Evolutionary conservation across 2,888 invertebrate genomes (phyloP), one percentile per base, ranked within the genome.

Genomic region (Apocheima hispidaria): DNA sequence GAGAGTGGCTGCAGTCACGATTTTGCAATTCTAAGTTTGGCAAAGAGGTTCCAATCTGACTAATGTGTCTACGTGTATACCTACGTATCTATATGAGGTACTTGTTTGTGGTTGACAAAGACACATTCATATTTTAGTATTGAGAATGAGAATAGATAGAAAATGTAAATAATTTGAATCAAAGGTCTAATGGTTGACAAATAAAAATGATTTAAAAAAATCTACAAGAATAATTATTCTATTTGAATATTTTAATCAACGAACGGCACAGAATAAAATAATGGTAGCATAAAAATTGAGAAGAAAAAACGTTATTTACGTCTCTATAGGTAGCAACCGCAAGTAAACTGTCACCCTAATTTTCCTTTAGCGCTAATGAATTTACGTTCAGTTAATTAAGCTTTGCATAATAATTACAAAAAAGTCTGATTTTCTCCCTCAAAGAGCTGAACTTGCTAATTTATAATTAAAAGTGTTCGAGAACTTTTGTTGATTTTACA

Each of bases 11-110:
- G 83, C 85, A 83, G 76, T 75, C 79, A 85, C 84, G 84, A 84
- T 87, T 90, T 91, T 90, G 87, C 90, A 90, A 90, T 91, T 90
- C 90, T 82, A 86, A 90, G 83, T 86, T 81, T 75, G 78, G 78
- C 81, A 84, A 84, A 87, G 88, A 88, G 88, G 84, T 88, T 90
- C 82, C 87, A 90, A 91, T 90, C 84, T 81, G 79, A 82, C 88
- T 90, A 91, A 91, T 90, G 90, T 87, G 84, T 83, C 83, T 85
- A 83, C 75, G 70, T 79, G 69, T 71, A 65, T 72, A 72, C 61
- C 56, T 69, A 71, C 59, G 51, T 70, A 59, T 49, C 46, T 49
- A 38, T 23, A 33, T 21, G 21, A 51, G 7, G 20, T 30, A 16
- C 14, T 18, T 21, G n/a, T 26, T 35, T 12, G 28, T 30, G 33